A percentile compares a stretch with the other conserved stretches of the same genome.
Evolutionary conservation across 2,888 invertebrate genomes (phyloP).

Genomic region (Yponomeuta plumbellus): DNA sequence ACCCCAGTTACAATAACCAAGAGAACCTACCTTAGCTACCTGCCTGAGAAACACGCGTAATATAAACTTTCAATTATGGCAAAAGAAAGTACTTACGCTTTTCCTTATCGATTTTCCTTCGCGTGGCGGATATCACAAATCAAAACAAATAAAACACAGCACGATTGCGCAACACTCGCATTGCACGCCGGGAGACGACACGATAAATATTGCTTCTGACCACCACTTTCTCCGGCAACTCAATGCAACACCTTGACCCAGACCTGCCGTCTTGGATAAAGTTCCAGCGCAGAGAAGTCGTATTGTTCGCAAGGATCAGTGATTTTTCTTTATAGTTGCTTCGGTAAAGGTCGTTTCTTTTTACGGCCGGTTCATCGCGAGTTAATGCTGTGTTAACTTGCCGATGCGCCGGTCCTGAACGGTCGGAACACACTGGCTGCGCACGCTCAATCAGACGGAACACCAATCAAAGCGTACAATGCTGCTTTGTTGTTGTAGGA

Average conservation of each 20-base stretch:
- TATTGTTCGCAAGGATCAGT: no score
- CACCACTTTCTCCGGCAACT: background rate
- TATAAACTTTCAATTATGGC: background rate
- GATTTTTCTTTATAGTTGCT: no score
- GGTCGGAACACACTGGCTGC: background rate
- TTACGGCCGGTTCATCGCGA: background rate
- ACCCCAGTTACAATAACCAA: no score
- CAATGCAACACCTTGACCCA: background rate
- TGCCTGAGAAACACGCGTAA: conserved; percentile 6
- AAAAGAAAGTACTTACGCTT: background rate
- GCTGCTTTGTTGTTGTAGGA: background rate
- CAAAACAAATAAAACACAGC: background rate
- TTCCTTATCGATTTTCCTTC: background rate
- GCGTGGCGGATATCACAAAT: background rate
- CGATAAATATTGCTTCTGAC: background rate
- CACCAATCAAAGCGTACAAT: background rate
- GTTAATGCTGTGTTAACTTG: background rate
- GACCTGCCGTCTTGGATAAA: background rate
- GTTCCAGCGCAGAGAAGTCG: no score
- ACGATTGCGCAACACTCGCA: background rate
- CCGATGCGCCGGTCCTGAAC: background rate
- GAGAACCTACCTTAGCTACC: background rate
- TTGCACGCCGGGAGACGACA: background rate
- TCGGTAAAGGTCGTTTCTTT: background rate
- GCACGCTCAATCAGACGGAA: background rate